A percentile compares a stretch with the other conserved stretches of the same genome.
phyloP scores from a whole-genome alignment of 2,888 invertebrate genomes.

The Pharmacophagus antenor region DNA sequence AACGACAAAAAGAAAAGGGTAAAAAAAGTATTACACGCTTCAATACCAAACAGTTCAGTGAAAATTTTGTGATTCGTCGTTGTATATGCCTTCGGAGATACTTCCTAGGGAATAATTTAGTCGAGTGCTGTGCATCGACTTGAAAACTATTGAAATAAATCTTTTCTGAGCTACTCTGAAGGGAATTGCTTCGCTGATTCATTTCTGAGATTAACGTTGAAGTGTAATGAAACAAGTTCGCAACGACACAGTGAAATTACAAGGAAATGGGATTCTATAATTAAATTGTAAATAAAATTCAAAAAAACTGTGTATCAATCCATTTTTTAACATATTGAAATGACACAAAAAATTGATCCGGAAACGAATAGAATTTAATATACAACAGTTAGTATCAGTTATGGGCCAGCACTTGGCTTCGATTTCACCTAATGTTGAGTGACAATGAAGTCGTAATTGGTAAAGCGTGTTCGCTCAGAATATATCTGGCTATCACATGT shows the following conservation, averaged over 20 bases:
- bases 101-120: neutral
- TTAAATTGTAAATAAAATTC: neutral
- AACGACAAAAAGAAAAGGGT: too few relatives aligned
- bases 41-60: neutral
- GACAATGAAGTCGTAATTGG: too few relatives aligned
- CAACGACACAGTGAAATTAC: conserved; percentile 5
- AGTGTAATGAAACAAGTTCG: conserved; percentile 16
- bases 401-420: too few relatives aligned
- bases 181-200: conserved; percentile 12
- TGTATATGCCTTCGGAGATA: neutral
- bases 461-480: too few relatives aligned
- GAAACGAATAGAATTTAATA: too few relatives aligned
- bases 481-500: too few relatives aligned
- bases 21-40: neutral
- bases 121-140: neutral
- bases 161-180: conserved; percentile 1
- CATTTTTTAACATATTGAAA: too few relatives aligned
- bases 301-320: too few relatives aligned
- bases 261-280: neutral
- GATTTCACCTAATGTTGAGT: too few relatives aligned
- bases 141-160: conserved; percentile 15
- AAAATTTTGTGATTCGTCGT: neutral
- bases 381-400: too few relatives aligned
- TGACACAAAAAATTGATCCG: too few relatives aligned
- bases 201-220: conserved; percentile 12